Evolutionary conservation across 2,888 invertebrate species (phyloP).

Genomic region (Ennomos quercinarius): DNA sequence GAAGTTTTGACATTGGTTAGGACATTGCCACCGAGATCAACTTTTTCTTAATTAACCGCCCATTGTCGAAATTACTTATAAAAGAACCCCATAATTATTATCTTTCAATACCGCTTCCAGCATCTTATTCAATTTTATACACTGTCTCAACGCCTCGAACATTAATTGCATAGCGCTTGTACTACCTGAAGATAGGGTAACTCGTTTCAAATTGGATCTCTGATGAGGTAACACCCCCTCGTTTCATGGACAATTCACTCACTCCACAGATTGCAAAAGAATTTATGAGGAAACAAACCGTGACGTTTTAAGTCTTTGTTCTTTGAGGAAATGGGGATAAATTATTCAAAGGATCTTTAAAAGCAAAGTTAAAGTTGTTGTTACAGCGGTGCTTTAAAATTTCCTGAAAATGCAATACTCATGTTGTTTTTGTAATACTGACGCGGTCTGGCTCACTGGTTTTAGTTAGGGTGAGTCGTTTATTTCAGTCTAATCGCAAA

Average conservation of each 20-base stretch:
- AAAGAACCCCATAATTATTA: neutral
- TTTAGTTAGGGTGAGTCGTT: too few relatives aligned
- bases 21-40: too few relatives aligned
- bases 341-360: conserved; percentile 32
- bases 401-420: neutral
- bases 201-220: conserved; percentile 75
- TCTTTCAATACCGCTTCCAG: conserved; percentile 33
- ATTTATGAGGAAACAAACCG: conserved; percentile 38
- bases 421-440: too few relatives aligned
- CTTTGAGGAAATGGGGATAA: conserved; percentile 17
- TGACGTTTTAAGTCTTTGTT: conserved; percentile 33
- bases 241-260: conserved; percentile 69
- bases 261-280: conserved; percentile 50
- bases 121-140: conserved; percentile 20
- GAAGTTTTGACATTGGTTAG: too few relatives aligned
- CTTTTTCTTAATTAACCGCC: too few relatives aligned
- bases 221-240: conserved; percentile 77
- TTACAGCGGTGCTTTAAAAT: conserved; percentile 4
- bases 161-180: conserved; percentile 80
- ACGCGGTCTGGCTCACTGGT: too few relatives aligned
- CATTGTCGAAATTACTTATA: neutral
- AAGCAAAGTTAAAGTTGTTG: conserved; percentile 8
- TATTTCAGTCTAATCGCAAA: too few relatives aligned
- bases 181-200: conserved; percentile 73
- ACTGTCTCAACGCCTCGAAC: conserved; percentile 51